Base-by-base conservation (phyloP, 1,140 invertebrate genomes). In the Brachionus rubens region DNA sequence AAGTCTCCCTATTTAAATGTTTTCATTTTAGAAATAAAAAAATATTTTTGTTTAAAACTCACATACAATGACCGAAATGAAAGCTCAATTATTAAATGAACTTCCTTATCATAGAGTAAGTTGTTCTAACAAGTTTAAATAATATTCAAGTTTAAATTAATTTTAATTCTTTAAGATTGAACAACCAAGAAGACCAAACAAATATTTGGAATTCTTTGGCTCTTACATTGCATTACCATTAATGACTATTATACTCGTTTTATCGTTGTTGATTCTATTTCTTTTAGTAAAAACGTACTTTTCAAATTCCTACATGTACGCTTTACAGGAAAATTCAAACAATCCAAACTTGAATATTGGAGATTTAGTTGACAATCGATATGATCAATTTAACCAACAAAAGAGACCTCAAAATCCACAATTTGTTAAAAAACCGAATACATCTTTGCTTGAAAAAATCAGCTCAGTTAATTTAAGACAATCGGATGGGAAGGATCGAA, bases 61-160 rank as follows among this genome's bases (percentile, higher is more conserved):
- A n/a, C n/a, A n/a, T n/a, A n/a, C n/a, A 72, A 72, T 50, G 68
- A 72, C 33, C 16, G 50, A 72, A 72, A 72, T 72, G 68, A 72
- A 72, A 48, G 68, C 68, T 48, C 68, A 72, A 30, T 46, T 72
- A 40, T 7, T 72, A 48, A 50, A 43, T 0, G 68, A 72, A 48
- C 46, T 72, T 21, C 68, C 68, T 1, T 72, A 72, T 72, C 50
- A 72, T 30, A 48, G 68, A 24, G 68, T 72, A 72, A 72, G 3
- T 50, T 33, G 9, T 50, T 19, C 3, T 41, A 7, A 14, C 26
- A 1, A 4, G 9, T 14, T n/a, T 28, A 1, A 12, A 10, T 33
- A 2, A 68, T 16, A 47, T 41, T 21, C 26, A 70, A 33, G 19
- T 12, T 50, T 50, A 4, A 36, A 50, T 41, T 26, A n/a, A 50